Percentiles rank a stretch among this genome's conserved stretches.
These are phyloP conservation scores for Drosophila willistoni DNA, from an alignment of 1,140 invertebrate species.

Conservation along the genomic window DNA sequence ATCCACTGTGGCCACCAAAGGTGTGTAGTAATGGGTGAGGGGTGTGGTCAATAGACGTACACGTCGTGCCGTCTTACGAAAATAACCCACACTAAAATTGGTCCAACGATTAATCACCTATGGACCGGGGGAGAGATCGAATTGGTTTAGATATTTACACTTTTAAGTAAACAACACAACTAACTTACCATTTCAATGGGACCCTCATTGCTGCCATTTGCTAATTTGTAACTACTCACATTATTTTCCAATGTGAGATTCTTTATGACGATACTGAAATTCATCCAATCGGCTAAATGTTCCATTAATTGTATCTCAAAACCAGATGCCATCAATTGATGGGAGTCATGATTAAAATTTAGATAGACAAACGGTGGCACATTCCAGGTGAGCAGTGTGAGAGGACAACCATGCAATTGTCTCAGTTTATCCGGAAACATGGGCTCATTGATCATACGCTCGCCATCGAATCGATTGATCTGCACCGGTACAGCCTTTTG, in stretches of 20 bases:
- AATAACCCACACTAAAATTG: slow-evolving; percentile 65
- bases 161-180: too few relatives aligned
- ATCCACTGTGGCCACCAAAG: slow-evolving; percentile 52
- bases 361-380: slow-evolving; percentile 64
- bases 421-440: slow-evolving; percentile 68
- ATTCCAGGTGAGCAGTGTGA: slow-evolving; percentile 59
- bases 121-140: too few relatives aligned
- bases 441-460: slow-evolving; percentile 23
- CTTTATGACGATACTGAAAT: slow-evolving; percentile 47
- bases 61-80: slow-evolving; percentile 41
- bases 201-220: slow-evolving; percentile 30
- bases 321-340: slow-evolving; percentile 23
- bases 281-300: slow-evolving; percentile 47
- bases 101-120: slow-evolving; percentile 35
- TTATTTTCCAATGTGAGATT: slow-evolving; percentile 28
- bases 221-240: slow-evolving; percentile 35
- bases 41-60: slow-evolving; percentile 47
- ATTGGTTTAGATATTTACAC: too few relatives aligned
- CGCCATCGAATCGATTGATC: slow-evolving; percentile 64
- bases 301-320: slow-evolving; percentile 64
- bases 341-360: neutral
- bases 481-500: slow-evolving; percentile 37
- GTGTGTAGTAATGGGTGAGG: slow-evolving; percentile 59
- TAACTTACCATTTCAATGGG: slow-evolving; percentile 49
- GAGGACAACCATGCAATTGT: slow-evolving; percentile 60